These are phyloP conservation scores for Salvelinus fontinalis DNA, from an alignment of 2,113 vertebrate genomes.

Conservation along the genomic window DNA sequence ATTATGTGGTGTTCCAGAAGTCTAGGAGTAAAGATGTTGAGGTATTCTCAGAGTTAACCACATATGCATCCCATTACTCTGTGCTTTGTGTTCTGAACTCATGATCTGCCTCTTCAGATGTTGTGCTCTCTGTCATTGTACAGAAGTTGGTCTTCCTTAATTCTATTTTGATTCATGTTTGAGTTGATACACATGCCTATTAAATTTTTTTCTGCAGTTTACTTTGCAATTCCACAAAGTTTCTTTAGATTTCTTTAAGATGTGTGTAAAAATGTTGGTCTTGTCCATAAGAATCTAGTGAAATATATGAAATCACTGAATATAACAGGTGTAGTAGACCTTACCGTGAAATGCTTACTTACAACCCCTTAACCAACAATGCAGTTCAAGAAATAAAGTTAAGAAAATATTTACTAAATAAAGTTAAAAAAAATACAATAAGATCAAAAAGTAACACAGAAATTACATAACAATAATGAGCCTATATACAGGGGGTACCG, in stretches of 20 bases:
- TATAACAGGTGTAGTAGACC: too few relatives aligned
- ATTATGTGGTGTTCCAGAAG: not conserved
- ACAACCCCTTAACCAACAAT: too few relatives aligned
- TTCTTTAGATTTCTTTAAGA: not conserved
- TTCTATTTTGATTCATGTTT: slow-evolving; percentile 19
- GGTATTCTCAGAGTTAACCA: slow-evolving; percentile 17
- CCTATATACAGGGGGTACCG: too few relatives aligned
- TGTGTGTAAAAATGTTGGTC: slow-evolving; percentile 34
- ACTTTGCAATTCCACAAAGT: too few relatives aligned
- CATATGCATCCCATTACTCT: slow-evolving; percentile 46
- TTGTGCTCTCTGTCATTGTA: slow-evolving; percentile 34
- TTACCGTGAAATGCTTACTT: too few relatives aligned
- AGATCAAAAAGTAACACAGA: too few relatives aligned
- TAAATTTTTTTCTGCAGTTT: too few relatives aligned
- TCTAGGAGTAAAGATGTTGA: not conserved
- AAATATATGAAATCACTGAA: too few relatives aligned
- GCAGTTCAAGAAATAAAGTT: too few relatives aligned
- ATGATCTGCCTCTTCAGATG: slow-evolving; percentile 32
- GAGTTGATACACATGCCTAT: not conserved
- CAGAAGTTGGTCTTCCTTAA: slow-evolving; percentile 30
- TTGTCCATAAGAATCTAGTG: slow-evolving; percentile 10
- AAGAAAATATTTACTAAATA: too few relatives aligned
- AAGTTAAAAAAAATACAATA: too few relatives aligned
- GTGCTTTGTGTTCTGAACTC: slow-evolving; percentile 12
- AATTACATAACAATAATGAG: too few relatives aligned